Conservation (phyloP, 2,113 vertebrate genomes). For the Eonycteris spelaea region DNA sequence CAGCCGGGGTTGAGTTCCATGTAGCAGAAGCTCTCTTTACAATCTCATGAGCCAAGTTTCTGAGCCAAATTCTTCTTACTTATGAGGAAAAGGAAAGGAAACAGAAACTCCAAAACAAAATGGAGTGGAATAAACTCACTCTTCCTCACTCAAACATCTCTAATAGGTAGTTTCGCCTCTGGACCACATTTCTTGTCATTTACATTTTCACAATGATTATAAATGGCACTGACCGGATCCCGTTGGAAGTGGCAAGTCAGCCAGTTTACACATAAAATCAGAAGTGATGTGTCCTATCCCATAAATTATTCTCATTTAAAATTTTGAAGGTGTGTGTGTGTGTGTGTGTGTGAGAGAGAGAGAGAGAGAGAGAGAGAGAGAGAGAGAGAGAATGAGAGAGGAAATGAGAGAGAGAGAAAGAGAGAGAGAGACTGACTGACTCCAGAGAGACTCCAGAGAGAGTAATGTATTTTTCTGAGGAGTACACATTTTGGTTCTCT, state of each 20-base stretch:
- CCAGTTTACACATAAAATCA: not conserved
- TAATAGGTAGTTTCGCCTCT: not conserved
- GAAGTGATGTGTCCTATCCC: not conserved
- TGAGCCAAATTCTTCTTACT: slow-evolving; percentile 9
- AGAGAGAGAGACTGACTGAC: no score
- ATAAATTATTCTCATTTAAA: not conserved
- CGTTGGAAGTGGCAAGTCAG: not conserved
- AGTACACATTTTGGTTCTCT: not conserved
- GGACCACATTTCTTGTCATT: not conserved
- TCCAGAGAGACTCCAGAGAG: no score
- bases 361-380: not conserved
- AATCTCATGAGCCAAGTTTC: not conserved
- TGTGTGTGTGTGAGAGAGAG: not conserved
- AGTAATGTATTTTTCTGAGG: not conserved
- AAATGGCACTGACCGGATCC: not conserved
- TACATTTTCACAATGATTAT: not conserved
- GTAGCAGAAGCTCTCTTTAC: not conserved
- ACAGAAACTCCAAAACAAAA: slow-evolving; percentile 11
- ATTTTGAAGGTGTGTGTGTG: not conserved
- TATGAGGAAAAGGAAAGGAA: not conserved
- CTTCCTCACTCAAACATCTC: slow-evolving; percentile 4
- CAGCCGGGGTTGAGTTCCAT: not conserved
- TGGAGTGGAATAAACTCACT: not conserved
- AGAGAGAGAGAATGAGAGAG: no score
- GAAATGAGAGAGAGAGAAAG: not conserved